A percentile compares a stretch with the other conserved stretches of the same genome.
Conservation (phyloP, 1,140 invertebrate species). For the Phymastichus coffea region DNA sequence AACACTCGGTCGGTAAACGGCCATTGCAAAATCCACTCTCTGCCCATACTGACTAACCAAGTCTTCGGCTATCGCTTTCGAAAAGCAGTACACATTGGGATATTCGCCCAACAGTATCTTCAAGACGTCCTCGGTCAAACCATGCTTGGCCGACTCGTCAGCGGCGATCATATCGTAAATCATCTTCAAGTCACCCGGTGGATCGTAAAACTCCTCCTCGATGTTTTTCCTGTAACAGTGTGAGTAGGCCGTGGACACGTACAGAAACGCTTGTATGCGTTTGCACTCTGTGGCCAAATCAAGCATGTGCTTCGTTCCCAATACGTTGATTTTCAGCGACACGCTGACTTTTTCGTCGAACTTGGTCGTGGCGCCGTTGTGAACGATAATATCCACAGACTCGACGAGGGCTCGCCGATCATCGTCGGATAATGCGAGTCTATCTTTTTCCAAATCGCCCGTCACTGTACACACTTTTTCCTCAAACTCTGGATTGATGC, state of each 20-base stretch:
- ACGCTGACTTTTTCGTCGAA: conserved; percentile 82
- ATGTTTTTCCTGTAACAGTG: conserved; percentile 52
- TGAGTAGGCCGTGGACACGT: conserved; percentile 41
- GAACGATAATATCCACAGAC: conserved; percentile 76
- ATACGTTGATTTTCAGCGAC: conserved; percentile 63
- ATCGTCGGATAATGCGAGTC: conserved; percentile 67
- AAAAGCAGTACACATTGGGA: conserved; percentile 63
- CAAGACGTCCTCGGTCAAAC: conserved; percentile 38
- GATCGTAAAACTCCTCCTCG: conserved; percentile 57
- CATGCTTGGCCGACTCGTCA: conserved; percentile 14
- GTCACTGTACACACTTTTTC: conserved; percentile 64
- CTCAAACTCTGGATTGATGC: conserved; percentile 55
- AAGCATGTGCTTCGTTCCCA: conserved; percentile 64
- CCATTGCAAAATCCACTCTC: conserved; percentile 57
- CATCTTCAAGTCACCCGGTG: conserved; percentile 47
- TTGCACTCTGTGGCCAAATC: conserved; percentile 61
- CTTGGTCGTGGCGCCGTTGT: conserved; percentile 84
- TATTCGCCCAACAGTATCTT: conserved; percentile 52
- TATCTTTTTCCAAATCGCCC: conserved; percentile 68
- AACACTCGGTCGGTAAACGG: conserved; percentile 61
- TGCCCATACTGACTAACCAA: conserved; percentile 54
- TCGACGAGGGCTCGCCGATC: conserved; percentile 62
- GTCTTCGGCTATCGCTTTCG: conserved; percentile 62
- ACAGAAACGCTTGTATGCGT: conserved; percentile 42
- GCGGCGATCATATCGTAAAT: conserved; percentile 48